phyloP scores from a whole-genome alignment of 1,140 invertebrate genomes.

The Oryzaephilus surinamensis region DNA sequence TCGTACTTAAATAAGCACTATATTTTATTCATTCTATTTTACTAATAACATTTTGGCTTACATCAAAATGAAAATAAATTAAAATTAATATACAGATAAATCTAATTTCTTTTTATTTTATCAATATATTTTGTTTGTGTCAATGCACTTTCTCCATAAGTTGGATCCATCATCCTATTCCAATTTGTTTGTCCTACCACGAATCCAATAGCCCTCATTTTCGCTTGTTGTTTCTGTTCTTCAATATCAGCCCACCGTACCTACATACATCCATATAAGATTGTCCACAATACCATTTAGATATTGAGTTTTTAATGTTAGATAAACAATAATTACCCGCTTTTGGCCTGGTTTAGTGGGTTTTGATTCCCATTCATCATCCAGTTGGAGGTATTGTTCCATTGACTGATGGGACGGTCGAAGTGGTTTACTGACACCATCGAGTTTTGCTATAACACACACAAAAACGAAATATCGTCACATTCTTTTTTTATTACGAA shows the following conservation, averaged over 20 bases:
- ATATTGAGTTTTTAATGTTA: neutral
- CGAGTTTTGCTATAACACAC: constrained; percentile 70
- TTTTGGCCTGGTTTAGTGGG: constrained; percentile 72
- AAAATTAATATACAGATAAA: too few species aligned
- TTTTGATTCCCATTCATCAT: constrained; percentile 57
- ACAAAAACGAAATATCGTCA: constrained; percentile 17
- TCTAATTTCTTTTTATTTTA: constrained; percentile 28
- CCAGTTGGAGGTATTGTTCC: constrained; percentile 85
- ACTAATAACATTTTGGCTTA: too few species aligned
- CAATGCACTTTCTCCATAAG: constrained; percentile 74
- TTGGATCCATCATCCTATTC: constrained; percentile 87
- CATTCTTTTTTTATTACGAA: too few species aligned
- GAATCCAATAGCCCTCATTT: constrained; percentile 87
- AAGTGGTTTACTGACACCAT: constrained; percentile 61
- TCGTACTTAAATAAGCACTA: too few species aligned
- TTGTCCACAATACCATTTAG: neutral
- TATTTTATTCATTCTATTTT: too few species aligned
- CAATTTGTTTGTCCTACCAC: constrained; percentile 92
- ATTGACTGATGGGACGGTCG: constrained; percentile 51
- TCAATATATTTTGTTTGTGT: constrained; percentile 92
- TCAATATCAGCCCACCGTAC: constrained; percentile 97
- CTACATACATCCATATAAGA: too few species aligned
- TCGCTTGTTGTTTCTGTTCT: constrained; percentile 78
- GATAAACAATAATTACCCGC: constrained; percentile 52
- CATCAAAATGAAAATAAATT: too few species aligned